Evolutionary conservation across 2,888 invertebrate genomes (phyloP).

Genomic region (Augochlorella aurata): DNA sequence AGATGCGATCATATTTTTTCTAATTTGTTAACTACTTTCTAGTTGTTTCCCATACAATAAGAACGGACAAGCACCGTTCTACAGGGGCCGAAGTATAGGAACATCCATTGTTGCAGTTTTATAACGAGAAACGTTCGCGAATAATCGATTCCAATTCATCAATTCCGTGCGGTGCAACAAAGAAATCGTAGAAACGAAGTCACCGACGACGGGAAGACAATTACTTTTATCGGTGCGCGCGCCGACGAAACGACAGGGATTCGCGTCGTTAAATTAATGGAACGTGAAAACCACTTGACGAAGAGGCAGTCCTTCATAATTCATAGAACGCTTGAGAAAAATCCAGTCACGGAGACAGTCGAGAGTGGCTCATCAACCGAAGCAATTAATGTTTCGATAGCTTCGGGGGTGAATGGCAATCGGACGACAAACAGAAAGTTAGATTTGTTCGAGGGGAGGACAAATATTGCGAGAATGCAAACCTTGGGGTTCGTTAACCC

Average conservation of each 20-base stretch:
- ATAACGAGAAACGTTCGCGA: slow-evolving; percentile 7
- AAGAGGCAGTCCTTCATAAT: slow-evolving; percentile 22
- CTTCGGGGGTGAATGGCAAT: slow-evolving; percentile 10
- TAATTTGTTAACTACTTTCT: neutral
- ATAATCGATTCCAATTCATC: slow-evolving; percentile 1
- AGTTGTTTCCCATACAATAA: neutral
- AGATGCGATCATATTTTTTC: too few relatives aligned
- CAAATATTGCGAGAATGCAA: neutral
- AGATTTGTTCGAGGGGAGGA: neutral
- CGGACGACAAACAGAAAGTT: neutral
- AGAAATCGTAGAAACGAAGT: slow-evolving; percentile 19
- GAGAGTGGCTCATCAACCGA: slow-evolving; percentile 5
- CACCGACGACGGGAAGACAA: neutral
- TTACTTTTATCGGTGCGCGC: slow-evolving; percentile 25
- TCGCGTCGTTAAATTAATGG: slow-evolving; percentile 29
- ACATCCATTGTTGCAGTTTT: neutral
- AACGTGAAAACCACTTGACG: slow-evolving; percentile 24
- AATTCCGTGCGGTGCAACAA: slow-evolving; percentile 14
- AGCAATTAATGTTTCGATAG: slow-evolving; percentile 30
- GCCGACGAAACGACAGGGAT: slow-evolving; percentile 12
- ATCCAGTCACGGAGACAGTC: neutral
- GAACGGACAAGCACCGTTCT: neutral
- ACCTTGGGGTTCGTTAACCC: neutral
- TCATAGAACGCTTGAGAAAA: slow-evolving; percentile 21
- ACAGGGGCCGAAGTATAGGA: neutral